Evolutionary conservation across 1,140 invertebrate species (phyloP), one percentile per base, ranked within the genome.

Genomic region (Propsilocerus akamusi): DNA sequence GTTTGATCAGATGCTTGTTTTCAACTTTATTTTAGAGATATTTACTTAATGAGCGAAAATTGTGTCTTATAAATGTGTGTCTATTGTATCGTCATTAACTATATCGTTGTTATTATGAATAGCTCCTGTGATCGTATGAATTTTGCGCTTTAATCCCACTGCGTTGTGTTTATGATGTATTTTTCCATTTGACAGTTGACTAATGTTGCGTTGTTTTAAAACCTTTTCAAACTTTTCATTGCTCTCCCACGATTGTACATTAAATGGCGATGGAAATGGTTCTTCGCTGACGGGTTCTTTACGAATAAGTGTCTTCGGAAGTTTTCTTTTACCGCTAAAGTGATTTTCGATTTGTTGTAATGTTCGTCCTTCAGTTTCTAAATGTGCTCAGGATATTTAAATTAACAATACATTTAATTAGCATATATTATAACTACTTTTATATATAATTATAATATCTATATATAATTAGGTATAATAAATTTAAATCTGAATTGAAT

Each of bases 301-400:
- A 20, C 22, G 17, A 5, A 41, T 41, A 4, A 41, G 14, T 41
- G 6, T 20, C 3, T 17, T 4, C 22, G 34, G 10, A 20, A 41
- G 34, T 58, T 61, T 75, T 53, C 68, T 68, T 12, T 72, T 57
- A 0, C 77, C 77, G 0, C 76, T 72, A 53, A 77, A 84, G 56
- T 83, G 80, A 25, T 80, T 75, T 53, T 76, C 73, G 12, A 77
- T 77, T 64, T 93, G 84, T 53, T 77, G 72, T 4, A 91, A 64
- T 0, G 78, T 78, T 58, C 81, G 80, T 0, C 83, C 83, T 64
- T 92, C 89, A 0, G 89, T 94, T 70, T 94, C 86, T 2, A n/a
- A n/a, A n/a, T n/a, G n/a, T 85, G 86, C 37, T 81, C 63, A 51
- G 71, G 67, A 47, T 73, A 69, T 32, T 70, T 69, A 34, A 75